Percentiles rank a stretch among this genome's conserved stretches.
These are phyloP conservation scores for Helicoverpa armigera DNA, from an alignment of 1,140 invertebrate species.

Conservation along the genomic window DNA sequence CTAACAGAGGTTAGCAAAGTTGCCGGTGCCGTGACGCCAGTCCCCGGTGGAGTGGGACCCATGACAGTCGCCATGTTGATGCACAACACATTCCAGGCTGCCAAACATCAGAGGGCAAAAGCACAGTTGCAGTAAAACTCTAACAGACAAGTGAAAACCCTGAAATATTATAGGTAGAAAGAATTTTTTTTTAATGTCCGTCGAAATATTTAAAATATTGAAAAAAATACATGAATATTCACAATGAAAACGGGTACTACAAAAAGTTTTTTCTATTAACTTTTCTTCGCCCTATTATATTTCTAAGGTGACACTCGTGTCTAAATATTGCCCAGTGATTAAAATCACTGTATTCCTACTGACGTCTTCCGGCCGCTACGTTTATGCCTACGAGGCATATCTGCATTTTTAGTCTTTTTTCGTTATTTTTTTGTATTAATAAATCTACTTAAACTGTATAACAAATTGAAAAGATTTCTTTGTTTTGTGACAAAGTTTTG, in stretches of 20 bases:
- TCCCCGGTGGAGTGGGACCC: constrained; percentile 96
- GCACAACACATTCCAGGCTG: constrained; percentile 93
- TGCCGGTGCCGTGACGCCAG: constrained; percentile 94
- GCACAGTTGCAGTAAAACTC: constrained; percentile 15
- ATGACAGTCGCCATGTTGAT: constrained; percentile 97
- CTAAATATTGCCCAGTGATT: background rate
- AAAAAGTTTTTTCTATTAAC: too few species aligned
- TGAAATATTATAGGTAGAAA: too few species aligned
- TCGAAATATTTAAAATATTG: too few species aligned
- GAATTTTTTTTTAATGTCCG: too few species aligned
- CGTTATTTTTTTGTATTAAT: background rate
- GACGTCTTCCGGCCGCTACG: background rate
- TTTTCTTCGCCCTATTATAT: too few species aligned
- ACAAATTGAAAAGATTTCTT: background rate
- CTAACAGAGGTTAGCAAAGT: constrained; percentile 90
- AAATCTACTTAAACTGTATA: background rate
- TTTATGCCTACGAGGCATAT: background rate
- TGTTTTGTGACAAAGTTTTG: background rate
- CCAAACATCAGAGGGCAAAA: constrained; percentile 71
- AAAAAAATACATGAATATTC: too few species aligned
- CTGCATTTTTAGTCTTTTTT: background rate
- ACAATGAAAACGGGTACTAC: too few species aligned
- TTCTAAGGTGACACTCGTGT: too few species aligned
- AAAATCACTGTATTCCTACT: background rate
- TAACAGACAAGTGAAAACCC: background rate